Evolutionary conservation across 2,797 vertebrate genomes (phyloP), one percentile per base, ranked within the genome.

Genomic region (Enteromius afrohamiltoni): DNA sequence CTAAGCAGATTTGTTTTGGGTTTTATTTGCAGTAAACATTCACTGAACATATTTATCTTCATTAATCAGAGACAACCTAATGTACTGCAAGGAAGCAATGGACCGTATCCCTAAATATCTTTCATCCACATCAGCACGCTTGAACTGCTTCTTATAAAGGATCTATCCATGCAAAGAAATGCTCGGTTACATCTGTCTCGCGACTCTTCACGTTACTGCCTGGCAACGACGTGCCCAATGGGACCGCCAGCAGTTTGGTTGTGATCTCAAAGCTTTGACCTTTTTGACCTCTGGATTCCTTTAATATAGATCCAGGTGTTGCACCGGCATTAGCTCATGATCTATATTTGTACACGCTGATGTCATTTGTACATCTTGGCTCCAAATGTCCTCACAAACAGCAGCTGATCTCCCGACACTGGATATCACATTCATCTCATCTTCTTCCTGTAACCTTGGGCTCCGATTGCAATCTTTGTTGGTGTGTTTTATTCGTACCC

Each of bases 101-200:
- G 2, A 55, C 47, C 47, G 6, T n/a, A 14, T 19, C 37, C 79
- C 37, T n/a, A 31, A 62, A 71, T 71, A 62, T 71, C 26, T 62
- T 73, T 71, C 1, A 1, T 60, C 51, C 53, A 70, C 11, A 70
- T 60, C 26, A 17, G n/a, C 40, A 55, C 62, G 40, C 79, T 60
- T 60, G 67, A 80, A 71, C 45, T 31, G 55, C 19, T 60, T 19
- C 17, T 11, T 21, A 70, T 45, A 60, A 80, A 71, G 23, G 13
- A 42, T 81, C 26, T 81, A 34, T 62, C 68, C 68, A 80, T 73
- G 51, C 68, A 73, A 71, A 45, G 23, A 80, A 80, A 71, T 71
- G 23, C 19, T 60, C 19, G 23, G n/a, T 68, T 37, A 79, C 29
- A 79, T 23, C 62, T 55, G 42, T 53, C 53, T 62, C 23, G 17